Evolutionary conservation across 1,140 invertebrate species (phyloP).

Genomic region (Lordiphosa stackelbergi): DNA sequence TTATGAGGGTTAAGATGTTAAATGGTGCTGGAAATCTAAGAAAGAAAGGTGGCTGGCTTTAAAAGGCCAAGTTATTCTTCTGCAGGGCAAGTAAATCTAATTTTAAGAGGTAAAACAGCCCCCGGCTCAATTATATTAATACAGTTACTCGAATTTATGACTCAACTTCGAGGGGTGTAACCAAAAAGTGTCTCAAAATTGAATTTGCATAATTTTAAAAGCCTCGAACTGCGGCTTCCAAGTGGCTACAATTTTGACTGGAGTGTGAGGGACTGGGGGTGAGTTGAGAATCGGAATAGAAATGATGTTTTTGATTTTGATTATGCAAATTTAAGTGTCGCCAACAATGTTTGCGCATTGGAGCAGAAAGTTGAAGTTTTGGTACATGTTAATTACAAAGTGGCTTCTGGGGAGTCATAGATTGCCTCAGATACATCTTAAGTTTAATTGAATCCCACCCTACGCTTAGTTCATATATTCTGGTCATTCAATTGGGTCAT

Average conservation of each 20-base stretch:
- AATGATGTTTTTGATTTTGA: conserved; percentile 76
- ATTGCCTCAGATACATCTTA: background rate
- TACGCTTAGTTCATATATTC: background rate
- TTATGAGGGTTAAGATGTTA: conserved; percentile 47
- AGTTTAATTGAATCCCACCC: conserved; percentile 6
- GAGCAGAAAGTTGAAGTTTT: conserved; percentile 47
- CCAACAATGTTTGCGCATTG: conserved; percentile 67
- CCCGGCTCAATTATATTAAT: conserved; percentile 70
- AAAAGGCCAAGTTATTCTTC: conserved; percentile 1
- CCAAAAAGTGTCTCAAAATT: conserved; percentile 66
- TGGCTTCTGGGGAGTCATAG: background rate
- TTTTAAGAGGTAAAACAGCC: conserved; percentile 56
- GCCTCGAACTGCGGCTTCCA: conserved; percentile 62
- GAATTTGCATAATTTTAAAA: conserved; percentile 76
- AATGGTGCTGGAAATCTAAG: conserved; percentile 20
- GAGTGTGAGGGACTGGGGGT: background rate
- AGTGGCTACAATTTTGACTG: conserved; percentile 70
- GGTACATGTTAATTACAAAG: conserved; percentile 44
- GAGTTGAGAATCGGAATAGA: conserved; percentile 39
- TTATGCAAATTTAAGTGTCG: conserved; percentile 76
- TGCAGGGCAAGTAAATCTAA: conserved; percentile 54
- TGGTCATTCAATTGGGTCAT: conserved; percentile 5
- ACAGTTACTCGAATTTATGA: conserved; percentile 73
- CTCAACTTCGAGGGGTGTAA: conserved; percentile 11
- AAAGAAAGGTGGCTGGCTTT: background rate